Conservation (phyloP, 2,113 vertebrate genomes). For the Penelope pileata region DNA sequence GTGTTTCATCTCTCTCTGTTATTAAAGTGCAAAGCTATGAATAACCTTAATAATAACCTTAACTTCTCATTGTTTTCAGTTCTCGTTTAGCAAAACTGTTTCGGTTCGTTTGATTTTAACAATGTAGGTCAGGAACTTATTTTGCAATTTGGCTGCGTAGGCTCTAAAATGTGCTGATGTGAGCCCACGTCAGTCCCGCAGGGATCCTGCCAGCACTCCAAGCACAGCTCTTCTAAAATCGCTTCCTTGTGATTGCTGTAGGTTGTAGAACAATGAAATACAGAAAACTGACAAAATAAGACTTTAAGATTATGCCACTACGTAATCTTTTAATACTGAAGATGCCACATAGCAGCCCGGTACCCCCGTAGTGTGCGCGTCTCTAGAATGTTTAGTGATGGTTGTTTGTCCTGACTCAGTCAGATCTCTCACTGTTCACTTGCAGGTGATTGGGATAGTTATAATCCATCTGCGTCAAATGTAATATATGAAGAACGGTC, state of each 20-base stretch:
- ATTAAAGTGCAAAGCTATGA: conserved; percentile 64
- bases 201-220: background rate
- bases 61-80: conserved; percentile 49
- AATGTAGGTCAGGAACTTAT: background rate
- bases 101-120: background rate
- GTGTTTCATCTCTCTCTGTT: conserved; percentile 75
- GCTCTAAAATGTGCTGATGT: background rate
- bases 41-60: conserved; percentile 55
- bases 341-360: background rate
- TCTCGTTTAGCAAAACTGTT: conserved; percentile 45
- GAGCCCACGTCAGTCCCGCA: accelerated
- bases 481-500: conserved; percentile 86
- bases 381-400: background rate
- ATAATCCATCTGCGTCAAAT: conserved; percentile 81
- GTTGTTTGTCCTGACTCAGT: background rate
- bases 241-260: background rate
- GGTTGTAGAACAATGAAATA: background rate
- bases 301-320: background rate
- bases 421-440: background rate
- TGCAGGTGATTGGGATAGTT: conserved; percentile 86
- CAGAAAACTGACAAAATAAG: background rate
- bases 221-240: background rate
- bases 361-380: background rate
- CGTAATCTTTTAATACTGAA: accelerated
- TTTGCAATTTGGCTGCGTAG: background rate